Evolutionary conservation across 2,888 invertebrate species (phyloP), one percentile per base, ranked within the genome.

Genomic region (Agrochola lota): DNA sequence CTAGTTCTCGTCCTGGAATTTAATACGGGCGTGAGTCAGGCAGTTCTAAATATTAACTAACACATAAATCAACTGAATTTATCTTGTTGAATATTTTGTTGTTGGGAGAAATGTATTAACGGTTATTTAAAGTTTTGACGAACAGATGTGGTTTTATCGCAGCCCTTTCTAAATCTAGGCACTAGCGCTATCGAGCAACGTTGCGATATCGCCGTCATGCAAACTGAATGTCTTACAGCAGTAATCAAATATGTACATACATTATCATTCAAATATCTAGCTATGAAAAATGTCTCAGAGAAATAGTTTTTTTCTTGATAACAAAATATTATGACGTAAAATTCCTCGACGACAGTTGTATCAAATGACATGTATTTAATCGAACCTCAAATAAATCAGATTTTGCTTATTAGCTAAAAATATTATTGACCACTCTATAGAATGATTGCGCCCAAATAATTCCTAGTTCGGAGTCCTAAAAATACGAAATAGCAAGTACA

Each of bases 51-150:
- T 86, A 82, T 86, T 78, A 79, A 77, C 70, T 78, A 79, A 77
- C 70, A 67, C 73, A 88, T 82, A 80, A 88, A 86, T 88, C 75
- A 84, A 76, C 78, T 62, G 35, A 85, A 64, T 85, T 46, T 63
- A 83, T 77, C 69, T 60, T 52, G 69, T 46, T 73, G 69, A 70
- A 77, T 83, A 83, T 74, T 74, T 30, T 30, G 57, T 63, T 75
- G 66, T 57, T 62, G 9, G 64, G 71, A 60, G 74, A 82, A 82
- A 81, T 75, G 60, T 62, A 66, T 70, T 35, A 60, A 71, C 15
- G 9, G 71, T 69, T 70, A 43, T 66, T 78, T 80, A 30, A 63
- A 80, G 55, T 66, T 64, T 64, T 59, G n/a, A 11, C 23, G 35
- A 72, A 64, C 64, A 64, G 30, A 78, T 43, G 23, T 35, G 57